phyloP scores from a whole-genome alignment of 2,888 invertebrate species.

The Phania funesta region DNA sequence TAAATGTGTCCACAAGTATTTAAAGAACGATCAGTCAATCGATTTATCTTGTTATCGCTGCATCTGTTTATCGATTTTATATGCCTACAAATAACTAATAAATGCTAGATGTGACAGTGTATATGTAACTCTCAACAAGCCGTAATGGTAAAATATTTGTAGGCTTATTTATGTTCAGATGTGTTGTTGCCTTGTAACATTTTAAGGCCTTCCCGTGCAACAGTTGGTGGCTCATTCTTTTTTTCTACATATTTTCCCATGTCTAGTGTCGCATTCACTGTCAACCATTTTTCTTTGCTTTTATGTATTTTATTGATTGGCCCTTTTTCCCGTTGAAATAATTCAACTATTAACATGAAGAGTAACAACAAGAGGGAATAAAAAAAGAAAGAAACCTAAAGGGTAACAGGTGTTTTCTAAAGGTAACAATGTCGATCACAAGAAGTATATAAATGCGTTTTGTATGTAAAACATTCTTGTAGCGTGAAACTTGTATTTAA shows the following conservation, averaged over 20 bases:
- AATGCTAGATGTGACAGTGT: slow-evolving; percentile 28
- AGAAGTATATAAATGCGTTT: too few relatives aligned
- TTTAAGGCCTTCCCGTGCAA: neutral
- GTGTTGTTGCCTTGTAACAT: neutral
- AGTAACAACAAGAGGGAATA: neutral
- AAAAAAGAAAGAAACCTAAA: slow-evolving; percentile 9
- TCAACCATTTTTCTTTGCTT: neutral
- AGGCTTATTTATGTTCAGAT: neutral
- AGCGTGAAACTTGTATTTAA: neutral
- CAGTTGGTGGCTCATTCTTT: slow-evolving; percentile 31
- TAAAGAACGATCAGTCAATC: neutral
- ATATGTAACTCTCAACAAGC: neutral
- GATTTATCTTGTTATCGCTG: neutral
- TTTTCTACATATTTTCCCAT: slow-evolving; percentile 21
- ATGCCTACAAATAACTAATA: slow-evolving; percentile 31
- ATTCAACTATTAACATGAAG: slow-evolving; percentile 6
- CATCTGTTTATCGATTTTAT: slow-evolving; percentile 20
- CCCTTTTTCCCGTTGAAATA: neutral
- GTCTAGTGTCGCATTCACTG: slow-evolving; percentile 20
- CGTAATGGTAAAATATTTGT: neutral
- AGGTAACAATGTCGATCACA: too few relatives aligned
- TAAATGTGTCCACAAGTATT: neutral
- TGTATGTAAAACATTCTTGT: neutral
- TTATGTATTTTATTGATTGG: slow-evolving; percentile 46
- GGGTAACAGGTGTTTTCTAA: slow-evolving; percentile 46